A percentile compares a stretch with the other conserved stretches of the same genome.
Conservation (phyloP, 2,888 invertebrate genomes). For the Chaetoderma sp. region DNA sequence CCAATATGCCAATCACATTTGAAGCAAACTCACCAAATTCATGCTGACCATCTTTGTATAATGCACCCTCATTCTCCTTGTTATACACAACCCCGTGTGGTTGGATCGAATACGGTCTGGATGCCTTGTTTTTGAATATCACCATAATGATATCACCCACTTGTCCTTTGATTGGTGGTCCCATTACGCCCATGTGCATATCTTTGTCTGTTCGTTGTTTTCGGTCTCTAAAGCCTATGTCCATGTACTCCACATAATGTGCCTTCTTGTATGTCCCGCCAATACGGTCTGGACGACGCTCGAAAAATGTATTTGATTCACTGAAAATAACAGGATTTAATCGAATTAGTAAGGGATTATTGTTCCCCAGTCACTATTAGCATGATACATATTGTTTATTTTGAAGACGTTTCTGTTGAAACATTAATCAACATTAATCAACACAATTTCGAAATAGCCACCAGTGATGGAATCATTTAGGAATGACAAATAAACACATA, state of each 20-base stretch:
- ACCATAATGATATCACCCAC: constrained; percentile 54
- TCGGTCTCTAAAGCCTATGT: constrained; percentile 38
- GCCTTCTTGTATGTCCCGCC: constrained; percentile 47
- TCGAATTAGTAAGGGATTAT: no score
- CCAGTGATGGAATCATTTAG: no score
- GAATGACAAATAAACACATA: no score
- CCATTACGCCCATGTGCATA: constrained; percentile 44
- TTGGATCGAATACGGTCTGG: constrained; percentile 42
- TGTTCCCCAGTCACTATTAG: no score
- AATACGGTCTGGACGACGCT: constrained; percentile 34
- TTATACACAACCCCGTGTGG: constrained; percentile 46
- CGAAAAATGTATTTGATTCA: constrained; percentile 32
- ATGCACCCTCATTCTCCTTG: constrained; percentile 46
- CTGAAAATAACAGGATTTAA: constrained; percentile 27
- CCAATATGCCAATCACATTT: no score
- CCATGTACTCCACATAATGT: constrained; percentile 44
- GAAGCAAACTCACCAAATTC: background rate
- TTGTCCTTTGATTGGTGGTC: constrained; percentile 56
- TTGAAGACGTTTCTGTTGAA: no score
- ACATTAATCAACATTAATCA: no score
- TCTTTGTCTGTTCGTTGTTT: constrained; percentile 30
- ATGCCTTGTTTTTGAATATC: constrained; percentile 48
- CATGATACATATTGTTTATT: no score
- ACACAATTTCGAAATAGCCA: no score
- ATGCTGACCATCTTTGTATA: constrained; percentile 40